Evolutionary conservation across 2,888 invertebrate genomes (phyloP), one percentile per base, ranked within the genome.

Genomic region (Tiphia femorata): DNA sequence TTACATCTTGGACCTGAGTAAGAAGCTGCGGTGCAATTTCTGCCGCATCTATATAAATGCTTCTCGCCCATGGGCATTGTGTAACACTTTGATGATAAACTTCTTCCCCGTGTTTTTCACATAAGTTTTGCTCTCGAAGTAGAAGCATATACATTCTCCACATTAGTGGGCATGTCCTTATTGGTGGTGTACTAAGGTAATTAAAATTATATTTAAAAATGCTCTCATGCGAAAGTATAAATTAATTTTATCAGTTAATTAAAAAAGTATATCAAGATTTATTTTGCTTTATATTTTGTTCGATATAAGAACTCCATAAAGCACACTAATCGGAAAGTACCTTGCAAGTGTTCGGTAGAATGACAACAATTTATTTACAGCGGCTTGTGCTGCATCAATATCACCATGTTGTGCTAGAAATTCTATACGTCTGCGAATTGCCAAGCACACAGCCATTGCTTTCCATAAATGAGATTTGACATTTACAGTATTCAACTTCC

Each of bases 1-100:
- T 86, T 52, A 91, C 84, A 84, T 93, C 93, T 74, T 91, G 90
- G 66, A 93, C 87, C 84, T 90, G 90, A 1, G 87, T 85, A 60
- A 83, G 63, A 55, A 79, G 62, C 63, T 83, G 83, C 25, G 89
- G 91, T 30, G 90, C 86, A 69, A 88, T 86, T 62, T 88, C 87
- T 1, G 89, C 88, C 2, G 90, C 90, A 77, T 90, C 89, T 63
- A 90, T 85, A 68, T 91, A 91, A 37, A 91, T 78, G 3, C 86
- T 74, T 51, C 79, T 75, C n/a, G 77, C 72, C 83, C 83, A 83
- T 6, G 83, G 82, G 54, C 82, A 82, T 23, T 75, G 73, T 2
- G 70, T 70, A 1, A 82, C 70, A 27, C 79, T 76, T 52, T 76
- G 73, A 44, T 81, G 82, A 63, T 81, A 83, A 19, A 79, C 67